Evolutionary conservation across 2,113 vertebrate genomes (phyloP).

Genomic region (Phoxinus phoxinus): DNA sequence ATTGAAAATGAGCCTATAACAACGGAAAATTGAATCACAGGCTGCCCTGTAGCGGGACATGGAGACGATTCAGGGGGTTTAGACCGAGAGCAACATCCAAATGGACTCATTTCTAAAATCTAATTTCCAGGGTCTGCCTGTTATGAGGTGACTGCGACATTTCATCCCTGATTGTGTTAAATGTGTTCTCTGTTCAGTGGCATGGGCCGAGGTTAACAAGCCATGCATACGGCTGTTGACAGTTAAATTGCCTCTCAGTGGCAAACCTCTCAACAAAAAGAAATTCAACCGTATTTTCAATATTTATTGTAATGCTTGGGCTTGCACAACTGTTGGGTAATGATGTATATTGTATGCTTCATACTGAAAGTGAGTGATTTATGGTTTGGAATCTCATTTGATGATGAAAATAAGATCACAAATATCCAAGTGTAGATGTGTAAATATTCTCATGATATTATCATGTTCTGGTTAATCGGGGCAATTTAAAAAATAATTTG

Average conservation of each 20-base stretch:
- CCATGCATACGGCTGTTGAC: constrained; percentile 14
- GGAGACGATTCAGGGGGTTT: constrained; percentile 14
- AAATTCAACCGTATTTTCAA: neutral
- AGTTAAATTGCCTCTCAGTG: constrained; percentile 24
- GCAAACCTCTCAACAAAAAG: neutral
- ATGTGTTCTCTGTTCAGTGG: constrained; percentile 39
- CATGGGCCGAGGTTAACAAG: constrained; percentile 32
- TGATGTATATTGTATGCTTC: neutral
- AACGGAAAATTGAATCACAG: constrained; percentile 41
- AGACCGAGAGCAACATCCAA: constrained; percentile 45
- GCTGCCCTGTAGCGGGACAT: constrained; percentile 25
- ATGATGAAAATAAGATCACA: too few relatives aligned
- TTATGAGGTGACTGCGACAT: constrained; percentile 50
- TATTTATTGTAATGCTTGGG: neutral
- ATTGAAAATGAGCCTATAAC: constrained; percentile 7
- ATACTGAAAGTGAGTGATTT: neutral
- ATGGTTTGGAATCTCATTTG: neutral
- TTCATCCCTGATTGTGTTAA: constrained; percentile 55
- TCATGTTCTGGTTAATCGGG: too few relatives aligned
- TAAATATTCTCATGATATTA: too few relatives aligned
- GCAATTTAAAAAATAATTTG: too few relatives aligned
- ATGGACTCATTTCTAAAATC: constrained; percentile 52
- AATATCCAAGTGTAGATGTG: too few relatives aligned
- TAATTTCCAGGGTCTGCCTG: constrained; percentile 45
- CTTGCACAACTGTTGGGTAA: neutral